Percentiles rank a stretch among this genome's conserved stretches.
Evolutionary conservation across 1,140 invertebrate species (phyloP).

Genomic region (Gryon sp.): DNA sequence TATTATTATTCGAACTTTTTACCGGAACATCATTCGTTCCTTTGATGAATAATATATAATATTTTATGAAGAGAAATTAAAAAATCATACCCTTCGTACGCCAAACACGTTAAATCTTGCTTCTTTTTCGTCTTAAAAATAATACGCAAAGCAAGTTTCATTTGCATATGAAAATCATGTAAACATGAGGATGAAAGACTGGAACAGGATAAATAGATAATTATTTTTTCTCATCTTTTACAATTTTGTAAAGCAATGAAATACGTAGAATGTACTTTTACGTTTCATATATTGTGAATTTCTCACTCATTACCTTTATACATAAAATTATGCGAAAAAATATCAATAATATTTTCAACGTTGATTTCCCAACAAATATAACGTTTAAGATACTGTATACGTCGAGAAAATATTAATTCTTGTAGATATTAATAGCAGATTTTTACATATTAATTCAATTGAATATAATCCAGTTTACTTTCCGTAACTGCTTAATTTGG

Average conservation of each 20-base stretch:
- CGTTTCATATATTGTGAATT: not conserved
- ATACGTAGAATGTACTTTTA: not conserved
- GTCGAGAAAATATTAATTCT: too few relatives aligned
- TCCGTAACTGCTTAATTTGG: too few relatives aligned
- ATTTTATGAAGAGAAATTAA: slow-evolving; percentile 17
- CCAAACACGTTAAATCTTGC: slow-evolving; percentile 13
- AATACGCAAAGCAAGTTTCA: slow-evolving; percentile 31
- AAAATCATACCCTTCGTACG: slow-evolving; percentile 7
- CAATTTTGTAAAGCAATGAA: slow-evolving; percentile 14
- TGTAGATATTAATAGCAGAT: too few relatives aligned
- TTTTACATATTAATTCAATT: too few relatives aligned
- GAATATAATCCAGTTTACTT: too few relatives aligned
- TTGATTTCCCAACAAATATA: too few relatives aligned
- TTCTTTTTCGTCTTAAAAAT: slow-evolving; percentile 34
- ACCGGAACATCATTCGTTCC: not conserved
- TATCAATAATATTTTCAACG: too few relatives aligned
- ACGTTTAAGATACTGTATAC: too few relatives aligned
- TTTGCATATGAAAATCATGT: slow-evolving; percentile 47
- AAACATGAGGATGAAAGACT: slow-evolving; percentile 24
- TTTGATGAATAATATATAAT: slow-evolving; percentile 42
- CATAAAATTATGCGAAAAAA: too few relatives aligned
- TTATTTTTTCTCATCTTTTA: slow-evolving; percentile 4
- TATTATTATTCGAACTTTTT: slow-evolving; percentile 24
- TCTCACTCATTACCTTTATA: not conserved
- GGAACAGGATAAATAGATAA: slow-evolving; percentile 20